Evolutionary conservation across 2,888 invertebrate species (phyloP), one percentile per base, ranked within the genome.

Genomic region (Tortricodes alternella): DNA sequence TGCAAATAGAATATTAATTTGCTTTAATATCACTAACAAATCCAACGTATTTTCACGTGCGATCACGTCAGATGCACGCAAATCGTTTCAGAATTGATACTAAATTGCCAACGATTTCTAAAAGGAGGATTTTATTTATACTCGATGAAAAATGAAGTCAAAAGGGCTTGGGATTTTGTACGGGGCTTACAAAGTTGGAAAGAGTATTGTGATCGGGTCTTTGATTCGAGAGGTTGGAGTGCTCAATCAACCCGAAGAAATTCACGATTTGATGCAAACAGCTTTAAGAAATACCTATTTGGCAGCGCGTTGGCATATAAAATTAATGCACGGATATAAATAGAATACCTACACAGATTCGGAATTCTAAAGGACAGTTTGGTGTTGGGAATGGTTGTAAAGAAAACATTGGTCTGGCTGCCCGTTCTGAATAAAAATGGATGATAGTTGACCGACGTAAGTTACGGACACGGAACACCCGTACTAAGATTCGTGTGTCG

Each of bases 171-270:
- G 49, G 51, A 43, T 48, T 58, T 60, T 51, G 49, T 51, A 44
- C 53, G 34, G 27, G 46, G 27, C 52, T 59, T 59, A 58, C 57
- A 59, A 58, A 65, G 60, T 64, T 63, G 62, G 63, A n/a, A 46
- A 67, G 60, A 63, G 63, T 66, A 68, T 68, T 68, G 68, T 66
- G 64, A 55, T 60, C 35, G 52, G 61, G 64, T 64, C 62, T 58
- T 66, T 62, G 64, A 63, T 67, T 66, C 67, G 65, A 62, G 53
- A 52, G 34, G 50, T 63, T 53, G 57, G 57, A 61, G 24, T 11
- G 44, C 44, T 44, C 44, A 44, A 19, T 44, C 44, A 44, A 29
- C 8, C 27, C 18, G 29, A 11, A 27, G 29, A 18, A 44, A 41
- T 41, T 24, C 41, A 16, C 8, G 27, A 29, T 7, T 19, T 27